Conservation (phyloP, 2,888 invertebrate species). For the Drosophila nr. perissopoda region DNA sequence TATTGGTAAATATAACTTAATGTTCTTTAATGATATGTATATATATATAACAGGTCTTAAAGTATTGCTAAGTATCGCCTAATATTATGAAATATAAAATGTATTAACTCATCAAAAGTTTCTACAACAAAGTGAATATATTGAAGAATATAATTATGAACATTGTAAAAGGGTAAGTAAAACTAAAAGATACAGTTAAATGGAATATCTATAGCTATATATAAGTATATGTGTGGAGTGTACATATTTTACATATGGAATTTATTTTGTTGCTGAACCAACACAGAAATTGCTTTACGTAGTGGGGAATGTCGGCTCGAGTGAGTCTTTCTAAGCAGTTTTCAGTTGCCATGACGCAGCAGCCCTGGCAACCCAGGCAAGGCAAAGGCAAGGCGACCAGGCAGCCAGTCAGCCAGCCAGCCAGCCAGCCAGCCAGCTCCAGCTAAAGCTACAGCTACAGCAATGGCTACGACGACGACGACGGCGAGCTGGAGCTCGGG, state of each 20-base stretch:
- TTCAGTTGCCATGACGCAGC: slow-evolving; percentile 39
- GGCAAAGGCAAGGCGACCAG: slow-evolving; percentile 45
- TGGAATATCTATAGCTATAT: not conserved
- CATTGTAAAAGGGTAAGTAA: not conserved
- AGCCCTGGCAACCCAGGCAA: slow-evolving; percentile 67
- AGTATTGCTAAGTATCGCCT: not conserved
- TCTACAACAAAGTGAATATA: not conserved
- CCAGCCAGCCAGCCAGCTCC: slow-evolving; percentile 50
- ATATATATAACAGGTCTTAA: not conserved
- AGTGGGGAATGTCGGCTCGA: slow-evolving; percentile 7
- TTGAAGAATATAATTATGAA: not conserved
- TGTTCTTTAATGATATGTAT: not conserved
- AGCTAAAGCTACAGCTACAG: slow-evolving; percentile 52
- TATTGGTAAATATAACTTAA: not conserved
- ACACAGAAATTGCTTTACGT: slow-evolving; percentile 7
- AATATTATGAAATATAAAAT: not conserved
- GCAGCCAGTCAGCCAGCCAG: slow-evolving; percentile 62
- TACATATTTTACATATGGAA: not conserved
- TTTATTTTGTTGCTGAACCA: not conserved
- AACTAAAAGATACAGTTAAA: not conserved
- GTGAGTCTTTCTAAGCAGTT: slow-evolving; percentile 34
- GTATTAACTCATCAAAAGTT: not conserved
- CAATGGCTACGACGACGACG: slow-evolving; percentile 57
- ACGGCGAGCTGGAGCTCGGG: slow-evolving; percentile 55
- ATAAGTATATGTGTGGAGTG: not conserved